Evolutionary conservation across 1,140 invertebrate genomes (phyloP).

Genomic region (Lordiphosa collinella): DNA sequence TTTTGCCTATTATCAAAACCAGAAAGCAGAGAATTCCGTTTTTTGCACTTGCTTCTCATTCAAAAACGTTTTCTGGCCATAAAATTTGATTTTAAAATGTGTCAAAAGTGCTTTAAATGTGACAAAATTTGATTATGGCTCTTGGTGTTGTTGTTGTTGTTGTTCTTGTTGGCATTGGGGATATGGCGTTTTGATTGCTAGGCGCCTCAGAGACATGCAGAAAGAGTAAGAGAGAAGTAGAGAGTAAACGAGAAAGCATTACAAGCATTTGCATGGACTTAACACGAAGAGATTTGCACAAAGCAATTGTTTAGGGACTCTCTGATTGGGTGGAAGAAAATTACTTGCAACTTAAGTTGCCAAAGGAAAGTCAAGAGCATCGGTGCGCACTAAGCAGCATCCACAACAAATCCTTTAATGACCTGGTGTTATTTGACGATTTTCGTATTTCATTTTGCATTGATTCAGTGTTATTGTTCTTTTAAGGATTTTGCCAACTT

Average conservation of each 20-base stretch:
- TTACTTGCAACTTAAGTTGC: slow-evolving; percentile 2
- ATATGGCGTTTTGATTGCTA: slow-evolving; percentile 49
- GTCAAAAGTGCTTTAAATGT: slow-evolving; percentile 71
- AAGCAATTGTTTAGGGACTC: not conserved
- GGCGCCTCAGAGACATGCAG: slow-evolving; percentile 28
- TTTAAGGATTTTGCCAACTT: not conserved
- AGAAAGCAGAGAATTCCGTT: slow-evolving; percentile 14
- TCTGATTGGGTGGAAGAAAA: not conserved
- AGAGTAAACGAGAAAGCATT: no score
- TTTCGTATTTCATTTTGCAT: not conserved
- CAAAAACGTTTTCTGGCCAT: slow-evolving; percentile 45
- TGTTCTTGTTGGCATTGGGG: slow-evolving; percentile 9
- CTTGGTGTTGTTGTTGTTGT: slow-evolving; percentile 10
- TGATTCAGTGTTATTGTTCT: not conserved
- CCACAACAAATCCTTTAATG: no score
- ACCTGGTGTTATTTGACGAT: not conserved
- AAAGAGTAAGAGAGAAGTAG: slow-evolving; percentile 15
- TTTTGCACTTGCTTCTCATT: slow-evolving; percentile 23
- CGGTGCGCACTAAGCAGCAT: no score
- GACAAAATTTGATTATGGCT: slow-evolving; percentile 56
- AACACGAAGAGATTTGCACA: not conserved
- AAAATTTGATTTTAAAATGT: slow-evolving; percentile 72
- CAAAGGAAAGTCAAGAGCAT: no score
- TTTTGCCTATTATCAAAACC: slow-evolving; percentile 59
- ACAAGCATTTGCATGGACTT: slow-evolving; percentile 24